These are phyloP conservation scores for Spheniscus mendiculus DNA, from an alignment of 2,113 vertebrate genomes.

Conservation along the genomic window DNA sequence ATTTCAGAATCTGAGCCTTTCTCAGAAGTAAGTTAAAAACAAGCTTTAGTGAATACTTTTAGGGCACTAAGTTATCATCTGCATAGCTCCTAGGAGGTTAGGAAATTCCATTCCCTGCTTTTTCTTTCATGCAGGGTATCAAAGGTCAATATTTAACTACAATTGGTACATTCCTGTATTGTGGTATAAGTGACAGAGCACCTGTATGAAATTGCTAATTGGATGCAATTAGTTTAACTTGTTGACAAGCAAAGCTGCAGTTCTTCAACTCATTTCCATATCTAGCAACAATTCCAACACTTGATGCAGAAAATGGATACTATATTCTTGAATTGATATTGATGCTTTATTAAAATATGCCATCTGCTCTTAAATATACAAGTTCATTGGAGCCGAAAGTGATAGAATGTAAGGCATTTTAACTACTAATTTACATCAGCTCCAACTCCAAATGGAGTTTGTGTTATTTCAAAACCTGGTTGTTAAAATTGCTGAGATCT, in stretches of 20 bases:
- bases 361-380: slow-evolving; percentile 26
- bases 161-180: not conserved
- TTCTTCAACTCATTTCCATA: not conserved
- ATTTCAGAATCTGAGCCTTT: not conserved
- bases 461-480: slow-evolving; percentile 79
- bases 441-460: slow-evolving; percentile 69
- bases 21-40: not conserved
- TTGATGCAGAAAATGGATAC: slow-evolving; percentile 43
- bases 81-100: not conserved
- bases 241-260: not conserved
- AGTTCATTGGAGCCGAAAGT: slow-evolving; percentile 53
- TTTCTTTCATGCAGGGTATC: not conserved
- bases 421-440: slow-evolving; percentile 67
- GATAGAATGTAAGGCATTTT: slow-evolving; percentile 26
- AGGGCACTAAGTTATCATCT: not conserved
- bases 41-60: not conserved
- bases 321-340: slow-evolving; percentile 58
- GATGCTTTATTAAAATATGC: slow-evolving; percentile 54
- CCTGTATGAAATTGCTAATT: not conserved
- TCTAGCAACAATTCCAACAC: not conserved
- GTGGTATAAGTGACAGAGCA: not conserved
- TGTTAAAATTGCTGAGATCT: slow-evolving; percentile 80
- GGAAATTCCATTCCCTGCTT: not conserved
- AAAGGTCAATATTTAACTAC: not conserved
- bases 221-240: not conserved